Evolutionary conservation across 2,797 vertebrate species (phyloP).

Genomic region (Spondyliosoma cantharus): DNA sequence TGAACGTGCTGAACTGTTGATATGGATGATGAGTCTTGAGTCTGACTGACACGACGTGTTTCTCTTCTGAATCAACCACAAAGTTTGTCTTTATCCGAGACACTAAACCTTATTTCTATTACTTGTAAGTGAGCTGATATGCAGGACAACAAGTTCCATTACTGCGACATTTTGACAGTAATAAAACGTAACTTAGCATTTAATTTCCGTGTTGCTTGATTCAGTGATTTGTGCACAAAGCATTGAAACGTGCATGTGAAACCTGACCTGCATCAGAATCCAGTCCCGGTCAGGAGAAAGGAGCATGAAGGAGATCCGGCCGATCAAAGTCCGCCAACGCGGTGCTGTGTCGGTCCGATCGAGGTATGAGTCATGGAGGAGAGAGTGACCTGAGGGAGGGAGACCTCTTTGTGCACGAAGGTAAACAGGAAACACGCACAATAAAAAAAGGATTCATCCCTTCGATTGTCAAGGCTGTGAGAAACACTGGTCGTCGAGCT

Average conservation of each 20-base stretch:
- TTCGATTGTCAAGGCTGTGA: constrained; percentile 71
- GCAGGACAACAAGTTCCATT: no score
- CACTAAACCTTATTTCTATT: no score
- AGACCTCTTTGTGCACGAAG: constrained; percentile 51
- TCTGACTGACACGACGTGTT: background rate
- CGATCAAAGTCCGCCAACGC: accelerated
- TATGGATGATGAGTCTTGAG: background rate
- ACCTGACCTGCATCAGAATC: background rate
- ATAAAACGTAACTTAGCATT: no score
- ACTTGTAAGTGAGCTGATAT: background rate
- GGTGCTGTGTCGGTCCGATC: background rate
- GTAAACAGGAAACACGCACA: constrained; percentile 87
- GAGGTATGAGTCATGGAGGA: constrained; percentile 21
- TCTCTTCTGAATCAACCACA: background rate
- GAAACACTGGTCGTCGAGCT: constrained; percentile 60
- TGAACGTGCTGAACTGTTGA: background rate
- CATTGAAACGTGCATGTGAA: background rate
- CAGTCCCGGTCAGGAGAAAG: background rate
- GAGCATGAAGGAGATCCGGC: background rate
- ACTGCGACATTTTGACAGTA: background rate
- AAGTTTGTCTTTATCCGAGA: background rate
- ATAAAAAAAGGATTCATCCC: constrained; percentile 52
- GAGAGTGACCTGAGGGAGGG: constrained; percentile 63
- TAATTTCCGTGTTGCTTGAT: no score
- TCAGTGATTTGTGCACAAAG: no score